Base-by-base conservation (phyloP, 2,797 vertebrate genomes). In the Harpagifer antarcticus region DNA sequence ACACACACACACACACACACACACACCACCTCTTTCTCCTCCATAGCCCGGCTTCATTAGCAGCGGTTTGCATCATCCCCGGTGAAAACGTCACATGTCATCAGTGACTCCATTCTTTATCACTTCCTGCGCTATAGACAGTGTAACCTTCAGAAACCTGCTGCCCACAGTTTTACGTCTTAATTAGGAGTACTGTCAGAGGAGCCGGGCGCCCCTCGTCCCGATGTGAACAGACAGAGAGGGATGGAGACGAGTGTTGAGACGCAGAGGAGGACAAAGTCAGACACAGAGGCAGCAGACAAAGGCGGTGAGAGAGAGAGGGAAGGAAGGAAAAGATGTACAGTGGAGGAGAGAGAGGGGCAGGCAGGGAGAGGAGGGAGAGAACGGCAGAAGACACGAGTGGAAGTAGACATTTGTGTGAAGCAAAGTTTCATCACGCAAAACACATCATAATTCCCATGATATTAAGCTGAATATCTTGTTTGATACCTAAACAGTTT, bases 81-180 rank as follows among this genome's bases (percentile, higher is more conserved):
- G 74, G 76, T 58, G 86, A 91, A 94, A 94, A 90, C 75, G 91
- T 95, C 93, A 94, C 91, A 91, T 94, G 88, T 86, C 91, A 95
- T 96, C 92, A 95, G 81, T 65, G 84, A 58, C 86, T 92, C 93
- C 89, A 94, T 94, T 92, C 89, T 93, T 95, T 93, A 92, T 93
- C 86, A 91, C 82, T 88, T 91, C 79, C 78, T 68, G 85, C 74
- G n/a, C 85, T 88, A 83, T 64, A 94, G 90, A 93, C 92, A 90
- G 82, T 75, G 78, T 93, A 93, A 94, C 92, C 94, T 93, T 94
- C 91, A 94, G 82, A 95, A 93, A 92, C 93, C 94, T 92, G 82
- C 85, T 93, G 93, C 92, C 88, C 90, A 86, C 84, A 92, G 87
- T 93, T 93, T 90, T 93, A 86, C 84, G 72, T 93, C 91, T 95